These are phyloP conservation scores for Neosilurus mollespiculum DNA, from an alignment of 2,797 vertebrate species.

Conservation along the genomic window DNA sequence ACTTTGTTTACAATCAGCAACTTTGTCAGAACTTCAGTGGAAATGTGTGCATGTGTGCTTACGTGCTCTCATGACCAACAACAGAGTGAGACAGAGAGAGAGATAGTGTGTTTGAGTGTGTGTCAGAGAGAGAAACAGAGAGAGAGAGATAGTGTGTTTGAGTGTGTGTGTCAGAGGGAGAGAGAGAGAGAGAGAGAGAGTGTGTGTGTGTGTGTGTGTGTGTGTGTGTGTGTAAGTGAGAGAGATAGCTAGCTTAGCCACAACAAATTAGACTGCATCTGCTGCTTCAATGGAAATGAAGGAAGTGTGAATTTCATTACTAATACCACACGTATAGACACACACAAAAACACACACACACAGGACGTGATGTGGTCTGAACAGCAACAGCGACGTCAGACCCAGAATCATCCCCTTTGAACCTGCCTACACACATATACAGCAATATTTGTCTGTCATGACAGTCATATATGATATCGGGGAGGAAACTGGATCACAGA, in stretches of 20 bases:
- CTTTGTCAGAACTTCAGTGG: constrained; percentile 70
- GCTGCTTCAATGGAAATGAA: constrained; percentile 73
- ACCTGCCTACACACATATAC: constrained; percentile 50
- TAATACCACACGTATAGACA: constrained; percentile 73
- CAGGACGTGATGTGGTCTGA: constrained; percentile 76
- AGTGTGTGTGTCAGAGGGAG: no score
- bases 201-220: no score
- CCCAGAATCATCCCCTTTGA: constrained; percentile 62
- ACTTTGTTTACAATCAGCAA: constrained; percentile 67
- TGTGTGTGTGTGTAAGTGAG: no score
- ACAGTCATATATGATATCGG: constrained; percentile 31
- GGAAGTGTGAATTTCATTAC: constrained; percentile 74
- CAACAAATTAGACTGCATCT: constrained; percentile 61
- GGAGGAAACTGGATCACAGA: background rate
- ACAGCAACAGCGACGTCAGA: constrained; percentile 68
- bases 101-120: no score
- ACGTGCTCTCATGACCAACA: background rate
- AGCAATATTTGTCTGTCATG: constrained; percentile 50
- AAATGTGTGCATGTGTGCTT: constrained; percentile 7
- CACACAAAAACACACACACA: constrained; percentile 71
- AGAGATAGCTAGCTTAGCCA: constrained; percentile 49
- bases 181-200: constrained; percentile 26
- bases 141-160: no score
- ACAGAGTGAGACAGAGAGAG: background rate
- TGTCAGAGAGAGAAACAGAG: constrained; percentile 30